These are phyloP conservation scores for Phalanger gymnotis DNA, from an alignment of 2,797 vertebrate genomes.

Conservation along the genomic window DNA sequence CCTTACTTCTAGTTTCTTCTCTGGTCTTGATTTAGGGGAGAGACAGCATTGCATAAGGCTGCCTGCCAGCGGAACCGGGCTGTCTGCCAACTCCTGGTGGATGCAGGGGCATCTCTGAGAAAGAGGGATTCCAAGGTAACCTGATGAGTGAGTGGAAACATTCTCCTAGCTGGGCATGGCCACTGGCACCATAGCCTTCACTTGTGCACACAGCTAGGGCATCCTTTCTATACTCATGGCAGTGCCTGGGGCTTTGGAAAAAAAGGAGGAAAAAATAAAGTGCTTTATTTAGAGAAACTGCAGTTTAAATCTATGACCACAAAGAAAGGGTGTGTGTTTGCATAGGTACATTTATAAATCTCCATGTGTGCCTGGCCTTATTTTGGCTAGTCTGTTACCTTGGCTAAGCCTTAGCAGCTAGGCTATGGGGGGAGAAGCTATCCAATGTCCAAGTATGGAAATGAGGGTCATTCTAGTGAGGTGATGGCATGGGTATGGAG, in stretches of 20 bases:
- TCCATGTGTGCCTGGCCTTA: background rate
- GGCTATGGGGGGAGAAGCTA: background rate
- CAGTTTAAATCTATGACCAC: slow-evolving; percentile 68
- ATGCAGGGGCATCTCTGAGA: slow-evolving; percentile 92
- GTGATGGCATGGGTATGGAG: background rate
- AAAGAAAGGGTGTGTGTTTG: slow-evolving; percentile 62
- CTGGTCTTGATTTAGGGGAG: slow-evolving; percentile 89
- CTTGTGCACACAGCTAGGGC: slow-evolving; percentile 48
- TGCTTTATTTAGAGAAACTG: slow-evolving; percentile 75
- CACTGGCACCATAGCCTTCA: background rate
- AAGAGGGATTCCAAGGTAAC: slow-evolving; percentile 95
- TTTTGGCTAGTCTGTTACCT: background rate
- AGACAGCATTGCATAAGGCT: slow-evolving; percentile 97
- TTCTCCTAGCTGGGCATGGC: slow-evolving; percentile 24
- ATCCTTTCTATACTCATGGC: slow-evolving; percentile 57
- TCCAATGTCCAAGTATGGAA: background rate
- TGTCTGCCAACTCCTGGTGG: slow-evolving; percentile 92
- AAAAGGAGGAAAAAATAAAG: slow-evolving; percentile 78
- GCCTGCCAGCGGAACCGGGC: slow-evolving; percentile 91
- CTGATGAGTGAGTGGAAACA: slow-evolving; percentile 57
- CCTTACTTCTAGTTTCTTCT: slow-evolving; percentile 78
- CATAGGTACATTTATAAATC: slow-evolving; percentile 38
- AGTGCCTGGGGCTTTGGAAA: slow-evolving; percentile 66
- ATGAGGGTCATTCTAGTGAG: background rate
- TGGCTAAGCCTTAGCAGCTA: background rate